Base-by-base conservation (phyloP, 2,113 vertebrate genomes). In the Strigops habroptila region DNA sequence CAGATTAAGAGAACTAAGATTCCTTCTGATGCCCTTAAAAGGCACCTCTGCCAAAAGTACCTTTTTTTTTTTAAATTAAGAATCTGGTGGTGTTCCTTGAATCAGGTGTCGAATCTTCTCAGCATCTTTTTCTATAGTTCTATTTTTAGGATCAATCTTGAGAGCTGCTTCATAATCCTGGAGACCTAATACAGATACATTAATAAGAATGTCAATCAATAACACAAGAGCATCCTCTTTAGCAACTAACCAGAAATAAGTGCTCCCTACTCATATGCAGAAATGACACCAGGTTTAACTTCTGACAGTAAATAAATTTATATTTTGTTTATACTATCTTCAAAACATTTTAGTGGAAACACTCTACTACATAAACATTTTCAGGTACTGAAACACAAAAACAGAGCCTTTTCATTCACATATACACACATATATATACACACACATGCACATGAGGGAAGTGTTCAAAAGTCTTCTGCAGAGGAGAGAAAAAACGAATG, bases 131-230 rank as follows among this genome's bases (percentile, higher is more conserved):
- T 98, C 97, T 87, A 99, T 90, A 21, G 57, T 91, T 92, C 96
- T 78, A 83, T 99, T 98, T 76, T 96, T 74, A 78, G 99, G 98
- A 70, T 99, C 95, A 33, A 99, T 99, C 97, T 97, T 98, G 37
- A 99, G 98, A 86, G 99, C 99, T 78, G 99, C 99, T 91, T 99
- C 98, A 88, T 99, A 99, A 94, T 99, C 99, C 86, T 98, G 98
- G 39, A 99, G 98, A 57, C 99, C 99, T 99, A 85, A 81, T 35
- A 76, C 19, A 88, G 91, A 97, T 7, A 87, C 17, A 88, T 71
- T 57, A 96, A 70, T 28, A 59, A 90, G 22, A 89, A 90, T 37
- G 53, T 94, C 57, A 88, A 43, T 81, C 49, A 69, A 51, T 43
- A 53, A 91, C 35, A n/a, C 23, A 91, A 93, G 35, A 85, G 37